Evolutionary conservation across 1,140 invertebrate genomes (phyloP).

Genomic region (Drosophila littoralis): DNA sequence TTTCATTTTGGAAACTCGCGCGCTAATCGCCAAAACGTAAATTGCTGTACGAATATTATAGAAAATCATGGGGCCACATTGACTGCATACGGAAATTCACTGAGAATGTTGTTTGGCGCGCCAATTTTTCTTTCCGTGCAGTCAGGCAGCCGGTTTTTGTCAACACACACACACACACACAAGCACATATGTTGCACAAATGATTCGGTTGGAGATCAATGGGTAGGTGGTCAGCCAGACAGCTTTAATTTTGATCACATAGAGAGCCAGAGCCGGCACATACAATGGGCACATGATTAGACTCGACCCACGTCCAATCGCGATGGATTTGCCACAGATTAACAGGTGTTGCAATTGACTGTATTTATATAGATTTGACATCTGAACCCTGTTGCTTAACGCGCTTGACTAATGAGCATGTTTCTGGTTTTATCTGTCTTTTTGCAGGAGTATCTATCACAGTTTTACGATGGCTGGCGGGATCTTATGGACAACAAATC

Average conservation of each 20-base stretch:
- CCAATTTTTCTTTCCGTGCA: conserved; percentile 22
- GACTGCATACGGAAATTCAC: conserved; percentile 57
- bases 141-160: conserved; percentile 32
- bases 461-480: conserved; percentile 86
- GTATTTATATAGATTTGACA: conserved; percentile 68
- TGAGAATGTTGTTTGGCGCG: conserved; percentile 49
- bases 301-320: neutral
- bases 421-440: conserved; percentile 10
- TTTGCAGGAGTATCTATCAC: conserved; percentile 83
- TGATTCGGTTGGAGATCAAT: conserved; percentile 37
- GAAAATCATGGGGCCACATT: conserved; percentile 41
- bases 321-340: conserved; percentile 12
- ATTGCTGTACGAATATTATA: conserved; percentile 43
- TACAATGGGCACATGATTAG: neutral
- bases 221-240: conserved; percentile 32
- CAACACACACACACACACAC: conserved; percentile 3
- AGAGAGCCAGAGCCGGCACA: neutral
- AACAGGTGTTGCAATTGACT: conserved; percentile 43
- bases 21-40: conserved; percentile 19
- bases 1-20: conserved; percentile 27
- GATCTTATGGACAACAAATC: conserved; percentile 90
- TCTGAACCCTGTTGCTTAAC: conserved; percentile 53
- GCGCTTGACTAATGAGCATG: conserved; percentile 38
- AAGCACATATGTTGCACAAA: conserved; percentile 43
- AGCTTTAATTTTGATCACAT: conserved; percentile 54